A percentile compares a stretch with the other conserved stretches of the same genome.
phyloP scores from a whole-genome alignment of 2,113 vertebrate species.

The Cyanistes caeruleus region DNA sequence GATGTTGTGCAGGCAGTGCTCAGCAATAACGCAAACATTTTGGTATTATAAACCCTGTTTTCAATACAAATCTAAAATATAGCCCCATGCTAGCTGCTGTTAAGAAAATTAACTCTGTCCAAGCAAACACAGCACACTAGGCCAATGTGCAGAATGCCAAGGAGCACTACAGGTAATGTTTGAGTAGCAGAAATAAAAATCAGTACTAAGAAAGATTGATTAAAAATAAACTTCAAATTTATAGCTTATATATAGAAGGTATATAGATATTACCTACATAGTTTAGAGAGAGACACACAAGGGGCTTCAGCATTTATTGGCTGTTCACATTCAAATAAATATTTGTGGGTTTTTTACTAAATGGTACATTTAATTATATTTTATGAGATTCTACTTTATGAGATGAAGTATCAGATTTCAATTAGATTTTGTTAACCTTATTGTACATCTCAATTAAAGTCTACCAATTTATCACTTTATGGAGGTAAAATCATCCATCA shows the following conservation, averaged over 20 bases:
- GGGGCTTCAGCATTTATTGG: background rate
- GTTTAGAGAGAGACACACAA: background rate
- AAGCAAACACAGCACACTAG: background rate
- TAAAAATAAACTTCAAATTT: background rate
- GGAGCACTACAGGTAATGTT: background rate
- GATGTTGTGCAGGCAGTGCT: background rate
- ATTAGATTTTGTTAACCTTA: constrained; percentile 40
- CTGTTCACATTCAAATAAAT: constrained; percentile 32
- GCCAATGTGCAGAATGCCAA: background rate
- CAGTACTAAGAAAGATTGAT: background rate
- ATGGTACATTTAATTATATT: constrained; percentile 26
- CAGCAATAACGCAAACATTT: background rate
- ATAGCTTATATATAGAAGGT: background rate
- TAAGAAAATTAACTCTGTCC: background rate
- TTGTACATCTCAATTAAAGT: background rate
- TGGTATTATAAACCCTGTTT: background rate
- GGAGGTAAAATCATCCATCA: constrained; percentile 12
- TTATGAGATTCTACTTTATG: constrained; percentile 29
- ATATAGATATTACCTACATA: background rate
- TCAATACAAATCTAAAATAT: background rate
- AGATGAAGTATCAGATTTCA: constrained; percentile 20
- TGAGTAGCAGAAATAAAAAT: background rate
- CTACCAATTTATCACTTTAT: constrained; percentile 4
- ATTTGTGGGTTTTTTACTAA: constrained; percentile 10
- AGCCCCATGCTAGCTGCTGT: background rate